Evolutionary conservation across 2,888 invertebrate genomes (phyloP).

Genomic region (Ennomos erosarius): DNA sequence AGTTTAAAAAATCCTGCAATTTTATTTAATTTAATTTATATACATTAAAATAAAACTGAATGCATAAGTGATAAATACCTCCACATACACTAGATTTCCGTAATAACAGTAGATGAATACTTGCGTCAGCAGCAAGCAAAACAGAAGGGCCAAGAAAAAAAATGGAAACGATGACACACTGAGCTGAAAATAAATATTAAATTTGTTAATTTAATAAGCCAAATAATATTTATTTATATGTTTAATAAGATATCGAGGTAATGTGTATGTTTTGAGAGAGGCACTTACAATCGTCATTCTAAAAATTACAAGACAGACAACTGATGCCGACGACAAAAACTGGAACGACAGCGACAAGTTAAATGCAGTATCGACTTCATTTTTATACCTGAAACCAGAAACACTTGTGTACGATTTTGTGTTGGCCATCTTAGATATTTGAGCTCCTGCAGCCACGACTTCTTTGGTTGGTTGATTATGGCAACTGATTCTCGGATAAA

Average conservation of each 20-base stretch:
- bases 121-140: constrained; percentile 42
- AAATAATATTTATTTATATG: too few species aligned
- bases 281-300: constrained; percentile 51
- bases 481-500: too few species aligned
- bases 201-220: too few species aligned
- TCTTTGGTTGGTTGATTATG: too few species aligned
- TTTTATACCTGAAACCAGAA: constrained; percentile 52
- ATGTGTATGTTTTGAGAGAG: neutral
- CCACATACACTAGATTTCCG: constrained; percentile 52
- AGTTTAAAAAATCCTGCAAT: too few species aligned
- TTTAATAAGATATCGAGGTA: too few species aligned
- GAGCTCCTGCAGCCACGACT: too few species aligned
- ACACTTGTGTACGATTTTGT: too few species aligned
- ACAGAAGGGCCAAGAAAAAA: constrained; percentile 36
- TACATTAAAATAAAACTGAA: too few species aligned
- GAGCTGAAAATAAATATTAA: constrained; percentile 42
- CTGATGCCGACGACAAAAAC: constrained; percentile 45
- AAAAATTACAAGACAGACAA: constrained; percentile 48
- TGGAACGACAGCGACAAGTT: constrained; percentile 47
- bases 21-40: too few species aligned
- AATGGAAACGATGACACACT: constrained; percentile 42
- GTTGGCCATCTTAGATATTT: too few species aligned
- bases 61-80: constrained; percentile 43
- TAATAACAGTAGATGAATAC: constrained; percentile 56
- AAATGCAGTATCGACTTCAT: constrained; percentile 50